Conservation (phyloP, 2,797 vertebrate genomes). For the Chromobotia macracanthus region DNA sequence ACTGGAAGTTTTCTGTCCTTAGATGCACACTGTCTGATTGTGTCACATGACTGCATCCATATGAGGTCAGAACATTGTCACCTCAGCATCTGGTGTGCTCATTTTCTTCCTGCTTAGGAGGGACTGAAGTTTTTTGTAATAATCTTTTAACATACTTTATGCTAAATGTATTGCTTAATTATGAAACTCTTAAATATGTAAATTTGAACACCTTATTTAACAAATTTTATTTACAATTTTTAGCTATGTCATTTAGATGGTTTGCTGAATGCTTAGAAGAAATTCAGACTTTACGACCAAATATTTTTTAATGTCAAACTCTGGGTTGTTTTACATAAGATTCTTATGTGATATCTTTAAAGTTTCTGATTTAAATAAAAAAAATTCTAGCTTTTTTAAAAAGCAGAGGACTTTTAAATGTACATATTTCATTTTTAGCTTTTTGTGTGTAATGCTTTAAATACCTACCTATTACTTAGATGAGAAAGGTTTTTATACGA, state of each 20-base stretch:
- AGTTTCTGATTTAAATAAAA: too few relatives aligned
- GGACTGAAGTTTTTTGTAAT: neutral
- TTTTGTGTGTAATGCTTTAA: too few relatives aligned
- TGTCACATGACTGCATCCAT: constrained; percentile 31
- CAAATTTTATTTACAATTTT: neutral
- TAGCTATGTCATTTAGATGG: neutral
- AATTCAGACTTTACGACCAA: too few relatives aligned
- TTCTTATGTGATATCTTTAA: too few relatives aligned
- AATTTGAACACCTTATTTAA: neutral
- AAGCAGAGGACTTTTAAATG: too few relatives aligned
- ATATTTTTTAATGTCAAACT: too few relatives aligned
- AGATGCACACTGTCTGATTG: constrained; percentile 19
- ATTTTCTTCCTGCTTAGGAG: neutral
- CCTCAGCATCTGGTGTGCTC: neutral
- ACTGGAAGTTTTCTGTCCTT: constrained; percentile 15
- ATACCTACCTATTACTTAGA: too few relatives aligned
- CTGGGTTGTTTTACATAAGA: too few relatives aligned
- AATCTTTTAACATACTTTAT: neutral
- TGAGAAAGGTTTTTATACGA: too few relatives aligned
- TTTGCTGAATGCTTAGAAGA: too few relatives aligned
- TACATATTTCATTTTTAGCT: too few relatives aligned
- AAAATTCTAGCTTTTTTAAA: too few relatives aligned
- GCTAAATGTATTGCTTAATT: neutral
- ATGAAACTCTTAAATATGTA: neutral
- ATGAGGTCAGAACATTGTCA: constrained; percentile 46